phyloP scores from a whole-genome alignment of 37 sponge, comb jelly and placozoan genomes.

The Geodia barretti region DNA sequence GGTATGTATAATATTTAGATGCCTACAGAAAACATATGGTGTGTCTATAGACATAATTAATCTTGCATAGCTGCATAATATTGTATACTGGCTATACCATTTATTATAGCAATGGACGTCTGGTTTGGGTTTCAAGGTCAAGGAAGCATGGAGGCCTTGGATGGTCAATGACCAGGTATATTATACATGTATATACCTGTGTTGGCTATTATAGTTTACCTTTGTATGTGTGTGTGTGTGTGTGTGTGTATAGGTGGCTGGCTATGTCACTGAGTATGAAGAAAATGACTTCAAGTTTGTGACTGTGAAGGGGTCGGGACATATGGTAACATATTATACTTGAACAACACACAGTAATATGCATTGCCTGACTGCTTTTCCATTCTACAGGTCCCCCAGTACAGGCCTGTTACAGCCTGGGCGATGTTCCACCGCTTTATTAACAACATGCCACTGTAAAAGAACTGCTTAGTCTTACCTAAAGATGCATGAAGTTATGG shows the following conservation, averaged over 20 bases:
- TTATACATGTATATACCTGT: neutral
- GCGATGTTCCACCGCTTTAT: conserved; percentile 82
- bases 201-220: neutral
- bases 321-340: conserved; percentile 62
- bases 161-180: conserved; percentile 67
- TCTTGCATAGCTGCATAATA: neutral
- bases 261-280: conserved; percentile 81
- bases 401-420: conserved; percentile 60
- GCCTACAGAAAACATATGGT: neutral
- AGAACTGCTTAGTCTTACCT: too few relatives aligned
- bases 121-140: conserved; percentile 45
- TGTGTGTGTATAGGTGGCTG: conserved; percentile 67
- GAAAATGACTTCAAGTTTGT: conserved; percentile 73
- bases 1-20: conserved; percentile 24
- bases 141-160: conserved; percentile 77
- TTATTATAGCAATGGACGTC: conserved; percentile 71
- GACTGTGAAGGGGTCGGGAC: conserved; percentile 86
- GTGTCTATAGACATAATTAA: neutral
- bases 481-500: too few relatives aligned
- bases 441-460: conserved; percentile 52
- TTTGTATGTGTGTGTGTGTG: neutral
- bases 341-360: neutral
- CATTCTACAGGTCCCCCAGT: conserved; percentile 79
- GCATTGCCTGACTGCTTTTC: too few relatives aligned
- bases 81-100: too few relatives aligned